Evolutionary conservation across 1,140 invertebrate genomes (phyloP).

Genomic region (Drosophila grimshawi): DNA sequence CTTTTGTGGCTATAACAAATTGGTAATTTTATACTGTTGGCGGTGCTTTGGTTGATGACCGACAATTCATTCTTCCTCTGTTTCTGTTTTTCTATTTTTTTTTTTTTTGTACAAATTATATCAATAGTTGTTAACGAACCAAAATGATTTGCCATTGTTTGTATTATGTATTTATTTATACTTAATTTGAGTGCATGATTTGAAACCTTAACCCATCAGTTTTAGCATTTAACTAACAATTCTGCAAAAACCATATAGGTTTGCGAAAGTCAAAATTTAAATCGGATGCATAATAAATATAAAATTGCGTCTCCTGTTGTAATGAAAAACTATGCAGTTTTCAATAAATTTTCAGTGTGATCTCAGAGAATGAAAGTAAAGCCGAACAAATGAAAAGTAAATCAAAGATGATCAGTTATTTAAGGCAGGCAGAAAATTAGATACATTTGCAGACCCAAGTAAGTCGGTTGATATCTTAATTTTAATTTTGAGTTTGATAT

Average conservation of each 20-base stretch:
- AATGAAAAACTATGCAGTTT: too few species aligned
- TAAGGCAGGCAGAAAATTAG: too few species aligned
- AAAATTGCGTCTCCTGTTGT: too few species aligned
- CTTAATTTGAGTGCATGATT: slow-evolving; percentile 27
- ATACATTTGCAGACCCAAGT: too few species aligned
- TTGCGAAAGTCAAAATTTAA: not conserved
- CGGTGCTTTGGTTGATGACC: slow-evolving; percentile 53
- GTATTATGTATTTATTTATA: slow-evolving; percentile 19
- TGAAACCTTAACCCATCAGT: slow-evolving; percentile 10
- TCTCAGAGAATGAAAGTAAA: too few species aligned
- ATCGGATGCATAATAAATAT: too few species aligned
- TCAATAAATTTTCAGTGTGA: too few species aligned
- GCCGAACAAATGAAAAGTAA: too few species aligned
- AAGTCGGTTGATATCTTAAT: too few species aligned
- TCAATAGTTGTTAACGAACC: slow-evolving; percentile 70
- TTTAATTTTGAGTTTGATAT: too few species aligned
- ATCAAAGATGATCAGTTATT: too few species aligned
- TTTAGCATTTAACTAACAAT: not conserved
- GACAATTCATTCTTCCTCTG: not conserved
- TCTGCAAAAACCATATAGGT: not conserved
- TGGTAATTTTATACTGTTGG: slow-evolving; percentile 81
- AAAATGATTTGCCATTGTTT: slow-evolving; percentile 51
- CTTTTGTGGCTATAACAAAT: slow-evolving; percentile 63
- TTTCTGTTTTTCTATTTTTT: not conserved
- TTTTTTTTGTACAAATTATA: slow-evolving; percentile 53